Evolutionary conservation across 2,888 invertebrate genomes (phyloP).

Genomic region (Pachymerium ferrugineum): DNA sequence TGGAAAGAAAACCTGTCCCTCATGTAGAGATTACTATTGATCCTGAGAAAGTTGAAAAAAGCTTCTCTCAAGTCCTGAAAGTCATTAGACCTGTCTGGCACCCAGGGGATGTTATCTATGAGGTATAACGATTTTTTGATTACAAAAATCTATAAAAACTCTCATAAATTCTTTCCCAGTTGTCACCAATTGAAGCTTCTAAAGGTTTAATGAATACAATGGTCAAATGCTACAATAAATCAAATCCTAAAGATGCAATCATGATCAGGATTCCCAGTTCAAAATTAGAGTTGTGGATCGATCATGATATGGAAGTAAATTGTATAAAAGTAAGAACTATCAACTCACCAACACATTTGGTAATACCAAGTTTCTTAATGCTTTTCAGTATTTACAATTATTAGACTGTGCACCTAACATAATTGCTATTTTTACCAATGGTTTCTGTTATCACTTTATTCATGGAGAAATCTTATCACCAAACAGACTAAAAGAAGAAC

Average conservation of each 20-base stretch:
- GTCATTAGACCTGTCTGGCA: too few species aligned
- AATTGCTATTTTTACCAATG: slow-evolving; percentile 14
- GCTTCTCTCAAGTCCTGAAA: too few species aligned
- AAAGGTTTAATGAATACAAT: slow-evolving; percentile 5
- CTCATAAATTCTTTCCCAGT: too few species aligned
- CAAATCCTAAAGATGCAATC: neutral
- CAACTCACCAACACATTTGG: neutral
- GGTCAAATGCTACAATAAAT: neutral
- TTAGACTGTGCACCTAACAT: slow-evolving; percentile 16
- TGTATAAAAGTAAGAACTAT: neutral
- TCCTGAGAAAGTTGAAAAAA: too few species aligned
- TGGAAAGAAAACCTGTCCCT: too few species aligned
- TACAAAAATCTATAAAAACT: too few species aligned
- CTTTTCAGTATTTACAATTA: neutral
- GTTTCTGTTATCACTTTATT: slow-evolving; percentile 21
- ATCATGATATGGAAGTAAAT: neutral
- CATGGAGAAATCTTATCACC: neutral
- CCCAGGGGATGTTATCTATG: too few species aligned
- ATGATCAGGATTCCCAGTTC: slow-evolving; percentile 1
- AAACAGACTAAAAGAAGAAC: neutral
- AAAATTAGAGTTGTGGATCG: neutral
- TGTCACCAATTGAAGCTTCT: neutral
- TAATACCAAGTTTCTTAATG: neutral
- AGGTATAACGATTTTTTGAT: too few species aligned
- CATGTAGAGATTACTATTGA: too few species aligned